Conservation (phyloP, 2,113 vertebrate genomes). For the Pionites leucogaster region DNA sequence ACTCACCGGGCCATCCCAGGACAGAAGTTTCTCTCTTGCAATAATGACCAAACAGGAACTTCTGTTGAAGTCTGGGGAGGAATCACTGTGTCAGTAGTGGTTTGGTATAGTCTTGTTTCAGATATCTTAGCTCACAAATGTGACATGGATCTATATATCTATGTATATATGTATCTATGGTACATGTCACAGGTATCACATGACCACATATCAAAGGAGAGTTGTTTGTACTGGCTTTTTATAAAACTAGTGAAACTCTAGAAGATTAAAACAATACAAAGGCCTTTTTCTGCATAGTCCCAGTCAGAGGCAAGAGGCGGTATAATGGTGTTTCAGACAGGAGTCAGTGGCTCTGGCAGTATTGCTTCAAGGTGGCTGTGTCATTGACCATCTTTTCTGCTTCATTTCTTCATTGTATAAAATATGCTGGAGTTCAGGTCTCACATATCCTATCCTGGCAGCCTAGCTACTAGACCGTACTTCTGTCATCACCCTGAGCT, state of each 20-base stretch:
- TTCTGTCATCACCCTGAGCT: background rate
- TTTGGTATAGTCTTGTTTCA: conserved; percentile 21
- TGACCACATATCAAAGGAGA: background rate
- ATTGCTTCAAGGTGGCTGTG: background rate
- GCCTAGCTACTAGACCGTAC: background rate
- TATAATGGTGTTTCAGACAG: background rate
- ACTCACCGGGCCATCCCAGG: background rate
- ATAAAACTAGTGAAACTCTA: background rate
- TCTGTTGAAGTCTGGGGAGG: background rate
- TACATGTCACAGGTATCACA: background rate
- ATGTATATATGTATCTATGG: background rate
- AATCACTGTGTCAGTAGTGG: background rate
- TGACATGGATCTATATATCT: background rate
- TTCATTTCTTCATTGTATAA: background rate
- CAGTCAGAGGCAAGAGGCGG: background rate
- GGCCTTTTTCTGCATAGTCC: background rate
- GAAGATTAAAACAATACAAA: conserved; percentile 10
- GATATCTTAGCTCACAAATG: background rate
- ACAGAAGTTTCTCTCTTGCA: background rate
- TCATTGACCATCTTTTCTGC: background rate
- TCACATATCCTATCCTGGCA: background rate
- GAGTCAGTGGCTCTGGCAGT: background rate
- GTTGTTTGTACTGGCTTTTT: background rate
- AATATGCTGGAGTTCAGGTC: background rate
- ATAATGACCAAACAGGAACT: conserved; percentile 1